These are phyloP conservation scores for Alethe castanea DNA, from an alignment of 2,113 vertebrate genomes.

Conservation along the genomic window DNA sequence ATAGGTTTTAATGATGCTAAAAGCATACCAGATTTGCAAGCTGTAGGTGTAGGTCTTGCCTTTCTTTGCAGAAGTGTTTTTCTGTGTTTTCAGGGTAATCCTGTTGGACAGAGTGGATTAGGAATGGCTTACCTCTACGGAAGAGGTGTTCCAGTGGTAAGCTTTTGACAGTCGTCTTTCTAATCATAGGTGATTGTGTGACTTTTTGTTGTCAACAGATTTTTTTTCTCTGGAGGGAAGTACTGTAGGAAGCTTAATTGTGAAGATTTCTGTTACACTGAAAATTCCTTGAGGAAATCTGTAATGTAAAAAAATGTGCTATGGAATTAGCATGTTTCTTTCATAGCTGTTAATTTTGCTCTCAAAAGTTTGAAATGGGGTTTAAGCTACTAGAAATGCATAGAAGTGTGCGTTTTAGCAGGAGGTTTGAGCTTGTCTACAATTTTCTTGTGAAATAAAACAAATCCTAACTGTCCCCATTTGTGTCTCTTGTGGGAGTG, in stretches of 20 bases:
- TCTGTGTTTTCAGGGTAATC: slow-evolving; percentile 85
- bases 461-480: neutral
- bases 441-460: neutral
- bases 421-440: neutral
- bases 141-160: slow-evolving; percentile 94
- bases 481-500: neutral
- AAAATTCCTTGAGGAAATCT: neutral
- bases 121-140: slow-evolving; percentile 98
- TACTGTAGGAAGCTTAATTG: neutral
- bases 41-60: neutral
- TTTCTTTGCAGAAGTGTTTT: neutral
- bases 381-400: neutral
- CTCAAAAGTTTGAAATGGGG: neutral
- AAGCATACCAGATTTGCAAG: neutral
- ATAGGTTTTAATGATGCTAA: neutral
- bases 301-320: neutral
- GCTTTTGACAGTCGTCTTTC: slow-evolving; percentile 21
- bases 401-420: neutral
- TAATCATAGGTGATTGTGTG: neutral
- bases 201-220: neutral
- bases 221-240: neutral
- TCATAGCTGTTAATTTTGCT: neutral
- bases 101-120: slow-evolving; percentile 95
- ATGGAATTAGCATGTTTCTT: neutral
- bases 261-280: neutral